Evolutionary conservation across 2,113 vertebrate species (phyloP).

Genomic region (Elephas maximus): DNA sequence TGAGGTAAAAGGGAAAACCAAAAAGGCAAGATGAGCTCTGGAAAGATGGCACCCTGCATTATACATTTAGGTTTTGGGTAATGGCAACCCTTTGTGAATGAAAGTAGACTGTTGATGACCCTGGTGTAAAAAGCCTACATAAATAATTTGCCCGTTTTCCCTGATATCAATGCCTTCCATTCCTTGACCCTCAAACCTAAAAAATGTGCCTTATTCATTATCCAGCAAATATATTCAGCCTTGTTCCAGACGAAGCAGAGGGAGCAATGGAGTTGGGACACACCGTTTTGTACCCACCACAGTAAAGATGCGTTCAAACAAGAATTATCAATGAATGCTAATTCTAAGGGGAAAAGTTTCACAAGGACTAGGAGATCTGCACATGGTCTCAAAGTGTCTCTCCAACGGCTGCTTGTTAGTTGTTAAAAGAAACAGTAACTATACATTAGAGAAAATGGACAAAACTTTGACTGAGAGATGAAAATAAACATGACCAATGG

Average conservation of each 20-base stretch:
- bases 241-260: neutral
- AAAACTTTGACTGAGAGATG: neutral
- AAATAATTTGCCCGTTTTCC: neutral
- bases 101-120: neutral
- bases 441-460: neutral
- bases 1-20: conserved; percentile 31
- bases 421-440: neutral
- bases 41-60: neutral
- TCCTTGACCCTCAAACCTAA: neutral
- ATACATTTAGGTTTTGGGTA: neutral
- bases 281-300: neutral
- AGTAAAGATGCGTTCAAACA: neutral
- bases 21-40: neutral
- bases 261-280: neutral
- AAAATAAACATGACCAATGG: neutral
- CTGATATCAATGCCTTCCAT: neutral
- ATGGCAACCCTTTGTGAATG: neutral
- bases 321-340: neutral
- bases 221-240: neutral
- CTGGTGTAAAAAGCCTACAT: neutral
- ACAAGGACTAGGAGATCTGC: neutral
- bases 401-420: neutral
- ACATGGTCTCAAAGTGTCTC: no score
- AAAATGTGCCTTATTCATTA: neutral
- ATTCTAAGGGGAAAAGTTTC: neutral